phyloP scores from a whole-genome alignment of 2,888 invertebrate genomes.

The Busseola fusca region DNA sequence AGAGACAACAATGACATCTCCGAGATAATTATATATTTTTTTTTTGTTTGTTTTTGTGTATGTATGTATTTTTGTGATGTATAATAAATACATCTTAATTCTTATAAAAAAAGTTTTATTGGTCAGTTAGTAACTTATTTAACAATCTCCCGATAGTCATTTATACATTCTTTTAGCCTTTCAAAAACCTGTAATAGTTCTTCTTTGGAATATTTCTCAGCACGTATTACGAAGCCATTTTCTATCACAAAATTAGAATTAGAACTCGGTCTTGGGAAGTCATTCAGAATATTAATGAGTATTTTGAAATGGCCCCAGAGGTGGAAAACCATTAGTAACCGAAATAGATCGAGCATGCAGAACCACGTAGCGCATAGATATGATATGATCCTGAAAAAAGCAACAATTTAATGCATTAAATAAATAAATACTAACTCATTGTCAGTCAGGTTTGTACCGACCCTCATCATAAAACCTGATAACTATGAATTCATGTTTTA shows the following conservation, averaged over 20 bases:
- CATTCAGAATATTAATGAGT: constrained; percentile 44
- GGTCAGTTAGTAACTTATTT: constrained; percentile 46
- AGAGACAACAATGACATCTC: too few relatives aligned
- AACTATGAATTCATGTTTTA: not conserved
- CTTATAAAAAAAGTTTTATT: too few relatives aligned
- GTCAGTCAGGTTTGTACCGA: not conserved
- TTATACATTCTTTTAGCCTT: too few relatives aligned
- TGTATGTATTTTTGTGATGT: too few relatives aligned
- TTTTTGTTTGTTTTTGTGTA: too few relatives aligned
- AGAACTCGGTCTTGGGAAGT: constrained; percentile 47
- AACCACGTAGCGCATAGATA: constrained; percentile 31
- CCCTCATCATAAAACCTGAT: not conserved
- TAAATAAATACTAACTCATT: not conserved
- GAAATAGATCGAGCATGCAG: too few relatives aligned
- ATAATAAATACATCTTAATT: too few relatives aligned
- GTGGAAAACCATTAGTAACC: too few relatives aligned
- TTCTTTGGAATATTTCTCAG: constrained; percentile 40
- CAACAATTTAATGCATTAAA: not conserved
- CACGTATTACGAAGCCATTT: not conserved
- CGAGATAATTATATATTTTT: too few relatives aligned
- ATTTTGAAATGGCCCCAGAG: too few relatives aligned
- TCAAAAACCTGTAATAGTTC: too few relatives aligned
- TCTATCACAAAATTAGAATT: not conserved
- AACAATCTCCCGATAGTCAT: constrained; percentile 52
- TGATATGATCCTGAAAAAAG: constrained; percentile 33